Conservation (phyloP, 2,797 vertebrate species). For the Enteromius thamalakanensis region DNA sequence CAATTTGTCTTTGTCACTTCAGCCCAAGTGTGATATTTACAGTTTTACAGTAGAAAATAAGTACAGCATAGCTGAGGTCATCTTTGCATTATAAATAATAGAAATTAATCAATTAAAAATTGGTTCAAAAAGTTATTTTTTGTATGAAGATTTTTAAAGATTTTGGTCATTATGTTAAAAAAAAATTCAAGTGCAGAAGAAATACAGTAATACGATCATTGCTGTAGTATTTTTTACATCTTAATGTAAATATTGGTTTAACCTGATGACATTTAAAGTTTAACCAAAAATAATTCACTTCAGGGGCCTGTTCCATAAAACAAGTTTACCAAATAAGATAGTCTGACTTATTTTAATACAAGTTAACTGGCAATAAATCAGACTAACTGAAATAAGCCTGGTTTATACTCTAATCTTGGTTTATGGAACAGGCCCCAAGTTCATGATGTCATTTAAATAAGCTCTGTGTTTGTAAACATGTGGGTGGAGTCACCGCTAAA, state of each 20-base stretch:
- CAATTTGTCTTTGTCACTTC: constrained; percentile 19
- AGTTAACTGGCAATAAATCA: no score
- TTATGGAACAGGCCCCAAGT: no score
- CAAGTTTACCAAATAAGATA: no score
- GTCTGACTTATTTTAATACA: no score
- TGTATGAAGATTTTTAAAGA: background rate
- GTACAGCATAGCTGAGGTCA: background rate
- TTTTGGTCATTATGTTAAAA: constrained; percentile 5
- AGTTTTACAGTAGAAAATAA: background rate
- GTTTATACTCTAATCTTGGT: no score
- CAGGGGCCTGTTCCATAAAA: no score
- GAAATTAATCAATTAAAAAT: constrained; percentile 10
- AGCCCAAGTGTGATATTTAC: background rate
- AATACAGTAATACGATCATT: background rate
- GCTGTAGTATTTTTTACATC: background rate
- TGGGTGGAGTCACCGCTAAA: background rate
- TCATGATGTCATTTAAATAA: background rate
- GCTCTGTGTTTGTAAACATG: constrained; percentile 5
- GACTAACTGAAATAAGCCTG: no score
- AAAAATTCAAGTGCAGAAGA: background rate
- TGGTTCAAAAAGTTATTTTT: background rate
- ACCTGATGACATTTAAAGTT: background rate
- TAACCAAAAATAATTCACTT: background rate
- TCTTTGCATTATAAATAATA: constrained; percentile 5
- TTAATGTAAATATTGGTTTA: background rate